A percentile compares a stretch with the other conserved stretches of the same genome.
These are phyloP conservation scores for Oxyruncus cristatus DNA, from an alignment of 2,113 vertebrate genomes.

Conservation along the genomic window DNA sequence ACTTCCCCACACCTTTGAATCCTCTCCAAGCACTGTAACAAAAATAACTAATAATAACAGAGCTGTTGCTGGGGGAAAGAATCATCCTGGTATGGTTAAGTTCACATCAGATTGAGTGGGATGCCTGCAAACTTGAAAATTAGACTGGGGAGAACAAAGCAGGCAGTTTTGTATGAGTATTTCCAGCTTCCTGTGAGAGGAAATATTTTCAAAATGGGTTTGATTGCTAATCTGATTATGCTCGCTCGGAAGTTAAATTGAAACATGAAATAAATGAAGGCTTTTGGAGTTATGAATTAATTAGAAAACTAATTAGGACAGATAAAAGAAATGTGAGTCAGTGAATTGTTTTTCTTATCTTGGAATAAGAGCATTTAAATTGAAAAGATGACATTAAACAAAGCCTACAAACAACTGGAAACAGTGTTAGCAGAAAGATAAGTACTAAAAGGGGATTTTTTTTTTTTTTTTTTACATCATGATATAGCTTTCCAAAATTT, in stretches of 20 bases:
- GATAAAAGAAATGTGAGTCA: constrained; percentile 15
- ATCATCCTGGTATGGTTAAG: background rate
- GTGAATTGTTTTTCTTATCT: constrained; percentile 59
- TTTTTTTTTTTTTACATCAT: background rate
- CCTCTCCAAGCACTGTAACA: background rate
- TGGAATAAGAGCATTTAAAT: constrained; percentile 43
- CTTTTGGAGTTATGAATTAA: constrained; percentile 59
- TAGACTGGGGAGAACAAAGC: constrained; percentile 4
- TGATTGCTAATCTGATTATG: constrained; percentile 54
- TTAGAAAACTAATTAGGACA: constrained; percentile 57
- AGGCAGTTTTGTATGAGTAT: background rate
- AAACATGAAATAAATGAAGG: constrained; percentile 60
- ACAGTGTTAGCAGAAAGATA: constrained; percentile 9
- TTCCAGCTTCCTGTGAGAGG: background rate
- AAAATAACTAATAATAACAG: constrained; percentile 25
- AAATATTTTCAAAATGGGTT: constrained; percentile 36
- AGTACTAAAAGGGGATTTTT: background rate
- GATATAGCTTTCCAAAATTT: background rate
- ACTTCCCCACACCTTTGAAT: background rate
- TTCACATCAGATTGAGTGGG: background rate
- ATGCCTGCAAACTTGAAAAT: constrained; percentile 7
- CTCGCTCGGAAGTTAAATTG: constrained; percentile 31
- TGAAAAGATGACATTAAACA: constrained; percentile 54
- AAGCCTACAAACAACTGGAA: constrained; percentile 35
- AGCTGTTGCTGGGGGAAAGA: background rate